phyloP scores from a whole-genome alignment of 2,888 invertebrate genomes.

The Cosmorhoe ocellata region DNA sequence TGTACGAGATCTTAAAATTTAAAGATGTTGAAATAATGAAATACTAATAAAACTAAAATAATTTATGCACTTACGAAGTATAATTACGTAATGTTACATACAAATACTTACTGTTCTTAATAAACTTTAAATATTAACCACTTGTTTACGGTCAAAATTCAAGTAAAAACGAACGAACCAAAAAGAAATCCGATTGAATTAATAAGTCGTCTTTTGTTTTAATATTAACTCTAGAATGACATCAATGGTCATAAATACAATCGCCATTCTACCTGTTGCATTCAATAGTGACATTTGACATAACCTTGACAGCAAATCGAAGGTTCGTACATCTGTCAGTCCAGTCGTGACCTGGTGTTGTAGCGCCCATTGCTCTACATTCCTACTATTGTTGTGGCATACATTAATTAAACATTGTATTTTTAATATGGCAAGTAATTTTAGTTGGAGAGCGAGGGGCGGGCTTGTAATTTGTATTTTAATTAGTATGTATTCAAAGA shows the following conservation, averaged over 20 bases:
- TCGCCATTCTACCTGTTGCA: slow-evolving; percentile 38
- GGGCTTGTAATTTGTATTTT: slow-evolving; percentile 38
- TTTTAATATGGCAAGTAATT: slow-evolving; percentile 31
- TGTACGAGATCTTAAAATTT: background rate
- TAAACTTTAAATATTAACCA: too few relatives aligned
- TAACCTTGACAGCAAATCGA: slow-evolving; percentile 48
- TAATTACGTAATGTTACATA: too few relatives aligned
- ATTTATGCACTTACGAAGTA: too few relatives aligned
- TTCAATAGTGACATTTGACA: slow-evolving; percentile 58
- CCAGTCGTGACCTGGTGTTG: slow-evolving; percentile 48
- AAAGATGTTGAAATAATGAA: slow-evolving; percentile 1
- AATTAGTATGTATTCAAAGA: slow-evolving; percentile 48
- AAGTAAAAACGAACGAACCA: too few relatives aligned
- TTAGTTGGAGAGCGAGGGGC: slow-evolving; percentile 24
- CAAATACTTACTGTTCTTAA: too few relatives aligned
- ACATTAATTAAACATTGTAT: slow-evolving; percentile 43
- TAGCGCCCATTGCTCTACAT: slow-evolving; percentile 54
- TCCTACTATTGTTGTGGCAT: slow-evolving; percentile 43
- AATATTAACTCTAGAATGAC: slow-evolving; percentile 18
- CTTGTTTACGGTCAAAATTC: too few relatives aligned
- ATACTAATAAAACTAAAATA: slow-evolving; percentile 1
- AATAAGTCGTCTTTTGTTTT: too few relatives aligned
- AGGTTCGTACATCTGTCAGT: slow-evolving; percentile 50
- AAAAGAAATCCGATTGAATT: too few relatives aligned
- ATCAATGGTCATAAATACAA: slow-evolving; percentile 16